Base-by-base conservation (phyloP, 2,797 vertebrate species). In the Myotis pilosus region DNA sequence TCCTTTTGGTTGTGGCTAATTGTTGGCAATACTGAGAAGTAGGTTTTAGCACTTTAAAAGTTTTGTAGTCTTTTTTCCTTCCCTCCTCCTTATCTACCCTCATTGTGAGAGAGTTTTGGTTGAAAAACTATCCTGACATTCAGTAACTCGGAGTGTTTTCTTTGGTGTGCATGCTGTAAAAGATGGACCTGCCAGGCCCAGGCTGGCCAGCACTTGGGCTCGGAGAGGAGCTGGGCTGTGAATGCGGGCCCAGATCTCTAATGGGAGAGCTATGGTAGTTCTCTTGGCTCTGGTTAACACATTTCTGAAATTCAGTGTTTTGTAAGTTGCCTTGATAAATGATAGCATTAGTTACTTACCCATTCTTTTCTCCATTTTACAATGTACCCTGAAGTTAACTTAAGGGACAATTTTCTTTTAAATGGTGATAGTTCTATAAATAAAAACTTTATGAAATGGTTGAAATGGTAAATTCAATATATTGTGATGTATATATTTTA, bases 331-430 rank as follows among this genome's bases (percentile, higher is more conserved):
- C 51, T 82, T 86, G 74, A 55, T 92, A 60, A 41, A 80, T 30
- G 20, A 22, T 36, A 62, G 44, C 23, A 49, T 87, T 76, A 47
- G 41, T 96, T 71, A 76, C 12, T 71, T 71, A 55, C 15, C 33
- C 28, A 57, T 81, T 92, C 51, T 66, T 71, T 76, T 87, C 23
- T 87, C 53, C 60, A 25, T 38, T 69, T 85, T 81, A 69, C 51
- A 19, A 0, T 82, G 83, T 33, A 36, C 68, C 15, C 81, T 76
- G 60, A 68, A 38, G n/a, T 49, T 74, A 95, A 79, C 57, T 53
- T 88, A 62, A 92, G 44, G 66, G 33, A 11, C 51, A 17, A 13
- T 94, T 89, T 95, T 89, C 66, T 92, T 49, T 81, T 90, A 69
- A 36, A 41, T 69, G 68, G 41, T 75, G 41, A 53, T 90, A 38